A percentile compares a stretch with the other conserved stretches of the same genome.
Evolutionary conservation across 2,888 invertebrate genomes (phyloP).

Genomic region (Bibio marci): DNA sequence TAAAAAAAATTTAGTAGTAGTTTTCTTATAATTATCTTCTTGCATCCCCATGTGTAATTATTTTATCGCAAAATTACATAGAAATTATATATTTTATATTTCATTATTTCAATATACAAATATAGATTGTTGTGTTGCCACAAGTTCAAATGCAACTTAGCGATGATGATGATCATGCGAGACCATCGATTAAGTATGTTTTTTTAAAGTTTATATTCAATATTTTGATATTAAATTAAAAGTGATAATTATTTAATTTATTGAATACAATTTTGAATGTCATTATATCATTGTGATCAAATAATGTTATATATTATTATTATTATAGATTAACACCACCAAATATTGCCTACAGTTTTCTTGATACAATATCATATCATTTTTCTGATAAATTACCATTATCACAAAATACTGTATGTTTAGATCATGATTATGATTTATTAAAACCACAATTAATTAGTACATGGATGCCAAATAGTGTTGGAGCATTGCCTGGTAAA

Average conservation of each 20-base stretch:
- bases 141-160: slow-evolving; percentile 75
- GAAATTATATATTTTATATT: background rate
- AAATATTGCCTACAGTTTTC: slow-evolving; percentile 29
- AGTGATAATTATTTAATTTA: background rate
- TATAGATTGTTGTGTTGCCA: slow-evolving; percentile 68
- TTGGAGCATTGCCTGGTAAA: slow-evolving; percentile 64
- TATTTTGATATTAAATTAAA: background rate
- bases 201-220: background rate
- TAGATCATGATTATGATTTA: slow-evolving; percentile 73
- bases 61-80: too few relatives aligned
- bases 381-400: slow-evolving; percentile 31
- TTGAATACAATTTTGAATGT: too few relatives aligned
- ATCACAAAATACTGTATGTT: slow-evolving; percentile 42
- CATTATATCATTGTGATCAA: too few relatives aligned
- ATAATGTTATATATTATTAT: too few relatives aligned
- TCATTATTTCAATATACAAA: background rate
- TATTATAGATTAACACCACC: slow-evolving; percentile 22
- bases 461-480: slow-evolving; percentile 79
- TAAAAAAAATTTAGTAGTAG: slow-evolving; percentile 6
- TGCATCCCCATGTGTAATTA: too few relatives aligned
- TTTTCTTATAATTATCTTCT: background rate
- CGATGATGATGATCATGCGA: slow-evolving; percentile 42
- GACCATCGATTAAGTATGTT: slow-evolving; percentile 26
- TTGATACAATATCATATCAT: slow-evolving; percentile 27
- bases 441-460: slow-evolving; percentile 74